Conservation (phyloP, 2,888 invertebrate genomes). For the Lithodes maja region DNA sequence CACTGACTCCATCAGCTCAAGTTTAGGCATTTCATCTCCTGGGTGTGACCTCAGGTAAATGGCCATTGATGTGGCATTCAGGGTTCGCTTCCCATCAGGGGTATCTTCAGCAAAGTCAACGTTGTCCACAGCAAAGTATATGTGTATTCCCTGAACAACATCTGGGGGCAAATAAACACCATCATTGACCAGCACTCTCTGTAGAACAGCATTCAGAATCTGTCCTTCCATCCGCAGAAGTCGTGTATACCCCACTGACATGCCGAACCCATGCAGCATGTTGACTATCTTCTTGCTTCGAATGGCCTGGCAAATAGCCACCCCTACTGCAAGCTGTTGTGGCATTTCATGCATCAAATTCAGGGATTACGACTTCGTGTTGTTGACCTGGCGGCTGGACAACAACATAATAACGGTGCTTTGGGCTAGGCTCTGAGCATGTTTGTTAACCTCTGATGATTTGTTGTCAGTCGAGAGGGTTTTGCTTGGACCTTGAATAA, state of each 20-base stretch:
- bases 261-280: constrained; percentile 8
- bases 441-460: background rate
- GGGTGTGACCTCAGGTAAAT: background rate
- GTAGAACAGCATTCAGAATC: background rate
- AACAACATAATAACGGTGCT: background rate
- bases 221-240: constrained; percentile 1
- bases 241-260: background rate
- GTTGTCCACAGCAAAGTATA: background rate
- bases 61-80: background rate
- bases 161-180: constrained; percentile 4
- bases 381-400: background rate
- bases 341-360: background rate
- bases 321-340: background rate
- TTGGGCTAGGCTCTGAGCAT: background rate
- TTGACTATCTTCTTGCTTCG: constrained; percentile 16
- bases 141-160: background rate
- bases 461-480: background rate
- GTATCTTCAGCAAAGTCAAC: background rate
- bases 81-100: constrained; percentile 4
- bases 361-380: background rate
- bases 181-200: constrained; percentile 19
- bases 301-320: background rate
- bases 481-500: background rate
- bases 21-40: background rate
- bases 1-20: too few relatives aligned